Base-by-base conservation (phyloP, 1,140 invertebrate genomes). In the Megalonaias nervosa region DNA sequence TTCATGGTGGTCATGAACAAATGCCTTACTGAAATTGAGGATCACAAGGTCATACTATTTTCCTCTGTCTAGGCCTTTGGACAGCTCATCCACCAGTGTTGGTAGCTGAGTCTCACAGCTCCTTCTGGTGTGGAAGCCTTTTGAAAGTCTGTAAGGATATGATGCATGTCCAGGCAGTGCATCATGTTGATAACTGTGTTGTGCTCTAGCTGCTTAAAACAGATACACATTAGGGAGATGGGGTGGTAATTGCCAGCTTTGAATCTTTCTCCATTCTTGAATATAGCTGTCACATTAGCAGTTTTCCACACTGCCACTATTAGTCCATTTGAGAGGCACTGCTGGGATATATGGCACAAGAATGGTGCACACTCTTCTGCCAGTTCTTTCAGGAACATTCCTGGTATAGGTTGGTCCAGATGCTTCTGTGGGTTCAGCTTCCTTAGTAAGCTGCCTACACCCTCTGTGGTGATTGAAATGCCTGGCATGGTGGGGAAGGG, bases 171-270 rank as follows among this genome's bases (percentile, higher is more conserved):
- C 14, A 71, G 11, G 17, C 78, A 75, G 56, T 48, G 26, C 67
- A 83, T 78, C 1, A 76, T 73, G 23, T 66, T 64, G 60, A 68
- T 74, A 55, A 23, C 68, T 6, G 78, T 26, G 15, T 70, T 70
- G 48, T 81, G 78, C 55, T 81, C 79, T 17, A 73, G 17, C 9
- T 81, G 14, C 59, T 83, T 81, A 31, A 59, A 81, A 19, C 11
- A 66, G 17, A 82, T 75, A 31, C 78, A 82, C 21, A 79, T 80
- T 14, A 82, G 48, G 6, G 71, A 80, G 2, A 81, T 59, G 9
- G 74, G 82, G 6, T 70, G 26, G 26, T 26, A 26, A 26, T 26
- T 26, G 26, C 2, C 66, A 58, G 73, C 21, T 58, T 76, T 69
- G 57, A 65, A 23, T 65, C 23, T 57, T 55, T 75, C 65, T 2